Evolutionary conservation across 2,113 vertebrate species (phyloP), one percentile per base, ranked within the genome.

Genomic region (Paracanthobrama guichenoti): DNA sequence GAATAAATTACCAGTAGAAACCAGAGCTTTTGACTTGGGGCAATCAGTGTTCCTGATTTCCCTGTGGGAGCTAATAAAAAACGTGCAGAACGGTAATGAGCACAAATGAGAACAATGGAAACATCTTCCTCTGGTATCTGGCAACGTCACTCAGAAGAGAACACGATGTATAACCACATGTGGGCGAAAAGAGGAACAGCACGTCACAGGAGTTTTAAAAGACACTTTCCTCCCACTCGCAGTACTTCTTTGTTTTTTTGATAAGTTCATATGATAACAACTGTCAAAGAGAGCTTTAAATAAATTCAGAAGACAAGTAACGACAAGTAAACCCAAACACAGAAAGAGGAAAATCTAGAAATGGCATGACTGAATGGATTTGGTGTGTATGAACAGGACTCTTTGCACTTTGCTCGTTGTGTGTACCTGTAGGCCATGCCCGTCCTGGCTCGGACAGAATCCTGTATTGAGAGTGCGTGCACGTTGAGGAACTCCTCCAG

Each of bases 391-490:
- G 18, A 13, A n/a, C 7, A 60, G 26, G 64, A 44, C 20, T 12
- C 20, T 64, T 26, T 73, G 18, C 1, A 1, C 48, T 35, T 46
- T 9, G 16, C 10, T 50, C 31, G 22, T 14, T 46, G 57, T 50
- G 48, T 77, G 59, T 96, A 98, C 97, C 97, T 99, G 96, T 97
- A 97, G 6, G 86, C 39, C 97, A 97, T 97, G 73, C 95, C 94
- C 0, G 95, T 96, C 89, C 88, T 85, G 3, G 90, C 94, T 81
- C 86, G 93, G 83, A 93, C 90, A 1, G 95, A 95, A 75, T 96
- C 94, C 0, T 94, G 95, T 88, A 95, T 88, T 0, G 94, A 94
- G 85, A 98, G 28, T 22, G 95, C 92, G 9, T 97, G 96, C 31
- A 93, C 90, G 55, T 92, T 93, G 82, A 96, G 92, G 88, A 97